phyloP scores from a whole-genome alignment of 2,888 invertebrate genomes.

The Temnothorax ravouxi region DNA sequence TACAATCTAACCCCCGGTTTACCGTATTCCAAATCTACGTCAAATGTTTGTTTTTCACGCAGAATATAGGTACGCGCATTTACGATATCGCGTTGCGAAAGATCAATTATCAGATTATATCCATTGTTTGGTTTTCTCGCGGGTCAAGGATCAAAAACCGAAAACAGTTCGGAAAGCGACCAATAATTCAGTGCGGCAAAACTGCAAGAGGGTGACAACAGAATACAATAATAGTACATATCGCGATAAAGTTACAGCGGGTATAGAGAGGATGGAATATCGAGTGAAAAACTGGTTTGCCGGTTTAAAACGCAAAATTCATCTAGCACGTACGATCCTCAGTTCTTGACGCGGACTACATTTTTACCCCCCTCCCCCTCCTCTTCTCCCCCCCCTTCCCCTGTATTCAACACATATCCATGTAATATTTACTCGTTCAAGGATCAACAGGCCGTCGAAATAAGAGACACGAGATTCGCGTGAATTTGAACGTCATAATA shows the following conservation, averaged over 20 bases:
- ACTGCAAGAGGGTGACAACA: constrained; percentile 55
- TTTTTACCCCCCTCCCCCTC: too few relatives aligned
- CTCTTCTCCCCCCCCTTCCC: too few relatives aligned
- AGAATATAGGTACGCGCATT: constrained; percentile 18
- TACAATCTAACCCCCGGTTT: constrained; percentile 15
- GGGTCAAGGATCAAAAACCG: constrained; percentile 52
- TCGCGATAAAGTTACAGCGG: constrained; percentile 58
- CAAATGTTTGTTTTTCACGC: constrained; percentile 44
- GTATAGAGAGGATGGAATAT: constrained; percentile 56
- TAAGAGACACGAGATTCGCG: too few relatives aligned
- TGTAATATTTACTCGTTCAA: too few relatives aligned
- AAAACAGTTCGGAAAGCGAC: constrained; percentile 41
- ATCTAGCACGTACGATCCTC: constrained; percentile 52
- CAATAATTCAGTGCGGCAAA: constrained; percentile 44
- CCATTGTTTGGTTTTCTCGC: constrained; percentile 44
- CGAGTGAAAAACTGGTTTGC: constrained; percentile 60
- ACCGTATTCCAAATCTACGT: constrained; percentile 12
- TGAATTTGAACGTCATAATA: too few relatives aligned
- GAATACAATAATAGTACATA: constrained; percentile 61
- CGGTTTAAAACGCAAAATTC: constrained; percentile 61
- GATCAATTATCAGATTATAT: constrained; percentile 53
- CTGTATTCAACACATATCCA: too few relatives aligned
- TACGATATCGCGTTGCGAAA: constrained; percentile 37
- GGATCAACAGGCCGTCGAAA: too few relatives aligned
- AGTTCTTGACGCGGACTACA: too few relatives aligned